These are phyloP conservation scores for Druon quercuslanigerum DNA, from an alignment of 1,140 invertebrate genomes.

Conservation along the genomic window DNA sequence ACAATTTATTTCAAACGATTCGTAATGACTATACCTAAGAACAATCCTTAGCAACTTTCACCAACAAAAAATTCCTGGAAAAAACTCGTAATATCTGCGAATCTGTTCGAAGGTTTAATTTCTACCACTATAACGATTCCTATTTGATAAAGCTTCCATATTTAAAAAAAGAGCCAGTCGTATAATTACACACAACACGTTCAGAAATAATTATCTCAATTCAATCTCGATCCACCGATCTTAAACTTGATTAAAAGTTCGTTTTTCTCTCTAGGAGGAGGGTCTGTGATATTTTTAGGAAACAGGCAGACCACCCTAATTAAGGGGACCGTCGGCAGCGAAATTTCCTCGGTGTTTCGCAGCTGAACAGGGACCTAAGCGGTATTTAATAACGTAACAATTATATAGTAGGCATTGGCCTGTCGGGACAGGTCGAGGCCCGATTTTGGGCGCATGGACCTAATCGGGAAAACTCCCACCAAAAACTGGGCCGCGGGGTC, in stretches of 20 bases:
- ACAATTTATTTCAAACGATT: no score
- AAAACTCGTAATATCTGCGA: no score
- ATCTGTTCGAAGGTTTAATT: no score
- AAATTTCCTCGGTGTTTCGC: conserved; percentile 56
- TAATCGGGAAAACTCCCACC: conserved; percentile 60
- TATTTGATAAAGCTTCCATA: no score
- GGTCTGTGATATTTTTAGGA: conserved; percentile 37
- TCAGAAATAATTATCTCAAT: conserved; percentile 35
- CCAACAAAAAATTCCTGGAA: no score
- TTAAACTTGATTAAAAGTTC: conserved; percentile 43
- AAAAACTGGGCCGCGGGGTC: conserved; percentile 50
- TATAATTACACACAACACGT: conserved; percentile 10
- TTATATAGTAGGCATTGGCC: conserved; percentile 71
- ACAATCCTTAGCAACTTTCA: no score
- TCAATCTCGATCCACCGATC: conserved; percentile 34
- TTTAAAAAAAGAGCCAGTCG: not conserved
- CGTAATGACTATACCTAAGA: no score
- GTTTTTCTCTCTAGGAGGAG: conserved; percentile 40
- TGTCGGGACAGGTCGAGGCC: conserved; percentile 58
- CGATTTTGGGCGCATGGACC: conserved; percentile 46
- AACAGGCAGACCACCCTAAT: conserved; percentile 55
- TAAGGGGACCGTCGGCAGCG: conserved; percentile 58
- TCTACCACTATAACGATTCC: no score
- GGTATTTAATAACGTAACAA: conserved; percentile 75
- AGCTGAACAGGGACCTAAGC: conserved; percentile 59